These are phyloP conservation scores for Cecidostiba fungosa DNA, from an alignment of 2,888 invertebrate genomes.

Conservation along the genomic window DNA sequence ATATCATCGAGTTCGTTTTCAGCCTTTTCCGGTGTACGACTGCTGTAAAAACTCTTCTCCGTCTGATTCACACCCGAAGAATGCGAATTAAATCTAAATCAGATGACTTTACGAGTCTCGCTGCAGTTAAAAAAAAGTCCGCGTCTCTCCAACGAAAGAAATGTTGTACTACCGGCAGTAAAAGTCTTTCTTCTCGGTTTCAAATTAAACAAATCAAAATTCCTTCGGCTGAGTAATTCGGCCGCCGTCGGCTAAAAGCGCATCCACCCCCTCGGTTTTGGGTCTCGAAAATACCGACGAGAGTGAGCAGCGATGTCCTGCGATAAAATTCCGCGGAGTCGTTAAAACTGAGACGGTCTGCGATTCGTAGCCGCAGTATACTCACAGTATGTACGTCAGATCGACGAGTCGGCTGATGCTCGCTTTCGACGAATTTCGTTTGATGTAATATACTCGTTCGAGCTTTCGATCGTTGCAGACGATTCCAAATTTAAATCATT, in stretches of 20 bases:
- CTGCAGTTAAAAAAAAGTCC: background rate
- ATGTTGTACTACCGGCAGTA: background rate
- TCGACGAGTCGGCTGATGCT: background rate
- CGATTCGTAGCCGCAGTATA: background rate
- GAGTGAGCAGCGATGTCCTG: background rate
- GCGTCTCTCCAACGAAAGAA: background rate
- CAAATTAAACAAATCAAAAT: conserved; percentile 43
- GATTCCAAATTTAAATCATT: background rate
- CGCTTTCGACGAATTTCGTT: background rate
- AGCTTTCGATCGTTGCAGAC: background rate
- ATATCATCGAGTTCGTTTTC: background rate
- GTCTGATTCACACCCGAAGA: background rate
- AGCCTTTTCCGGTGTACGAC: background rate
- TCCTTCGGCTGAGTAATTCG: conserved; percentile 42
- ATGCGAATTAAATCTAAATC: conserved; percentile 13
- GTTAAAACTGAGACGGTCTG: background rate
- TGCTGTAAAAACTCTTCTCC: background rate
- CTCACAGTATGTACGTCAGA: background rate
- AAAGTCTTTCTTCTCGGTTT: conserved; percentile 6
- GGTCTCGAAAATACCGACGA: conserved; percentile 33
- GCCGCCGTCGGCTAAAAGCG: conserved; percentile 15
- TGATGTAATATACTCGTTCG: no score
- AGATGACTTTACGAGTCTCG: conserved; percentile 3
- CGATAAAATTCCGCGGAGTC: conserved; percentile 23
- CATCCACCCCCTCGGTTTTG: conserved; percentile 40